A percentile compares a stretch with the other conserved stretches of the same genome.
Conservation (phyloP, 2,797 vertebrate species). For the Notolepis coatsorum region DNA sequence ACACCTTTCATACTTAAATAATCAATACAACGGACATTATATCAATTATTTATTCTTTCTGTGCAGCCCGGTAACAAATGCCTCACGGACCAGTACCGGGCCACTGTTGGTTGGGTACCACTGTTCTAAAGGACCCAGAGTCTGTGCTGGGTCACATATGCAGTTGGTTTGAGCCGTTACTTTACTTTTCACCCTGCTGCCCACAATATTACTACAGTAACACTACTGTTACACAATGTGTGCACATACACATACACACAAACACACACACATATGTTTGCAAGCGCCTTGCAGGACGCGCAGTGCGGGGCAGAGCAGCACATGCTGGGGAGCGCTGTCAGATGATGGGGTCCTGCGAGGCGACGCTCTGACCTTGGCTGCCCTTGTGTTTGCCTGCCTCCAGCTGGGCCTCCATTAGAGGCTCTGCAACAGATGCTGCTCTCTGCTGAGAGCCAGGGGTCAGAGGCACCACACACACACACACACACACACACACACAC, state of each 20-base stretch:
- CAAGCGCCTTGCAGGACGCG: background rate
- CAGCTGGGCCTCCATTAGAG: slow-evolving; percentile 81
- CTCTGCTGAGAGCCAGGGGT: slow-evolving; percentile 76
- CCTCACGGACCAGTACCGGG: too few species aligned
- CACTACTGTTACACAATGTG: too few species aligned
- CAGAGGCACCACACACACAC: slow-evolving; percentile 58
- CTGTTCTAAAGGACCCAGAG: too few species aligned
- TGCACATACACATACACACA: background rate
- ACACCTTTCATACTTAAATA: too few species aligned
- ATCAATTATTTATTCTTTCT: too few species aligned
- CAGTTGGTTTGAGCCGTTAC: background rate
- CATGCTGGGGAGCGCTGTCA: slow-evolving; percentile 66
- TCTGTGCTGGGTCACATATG: too few species aligned
- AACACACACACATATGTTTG: background rate
- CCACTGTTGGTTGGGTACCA: too few species aligned
- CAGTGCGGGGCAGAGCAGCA: slow-evolving; percentile 20
- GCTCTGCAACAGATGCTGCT: slow-evolving; percentile 77
- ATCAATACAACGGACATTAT: too few species aligned
- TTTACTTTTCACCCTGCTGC: background rate
- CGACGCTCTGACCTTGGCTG: slow-evolving; percentile 78
- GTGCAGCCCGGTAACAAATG: too few species aligned
- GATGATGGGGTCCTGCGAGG: slow-evolving; percentile 74
- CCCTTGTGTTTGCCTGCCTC: slow-evolving; percentile 77
- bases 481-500: slow-evolving; percentile 24
- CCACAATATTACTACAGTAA: too few species aligned